phyloP scores from a whole-genome alignment of 2,888 invertebrate genomes.

The Drosophila peninsularis region DNA sequence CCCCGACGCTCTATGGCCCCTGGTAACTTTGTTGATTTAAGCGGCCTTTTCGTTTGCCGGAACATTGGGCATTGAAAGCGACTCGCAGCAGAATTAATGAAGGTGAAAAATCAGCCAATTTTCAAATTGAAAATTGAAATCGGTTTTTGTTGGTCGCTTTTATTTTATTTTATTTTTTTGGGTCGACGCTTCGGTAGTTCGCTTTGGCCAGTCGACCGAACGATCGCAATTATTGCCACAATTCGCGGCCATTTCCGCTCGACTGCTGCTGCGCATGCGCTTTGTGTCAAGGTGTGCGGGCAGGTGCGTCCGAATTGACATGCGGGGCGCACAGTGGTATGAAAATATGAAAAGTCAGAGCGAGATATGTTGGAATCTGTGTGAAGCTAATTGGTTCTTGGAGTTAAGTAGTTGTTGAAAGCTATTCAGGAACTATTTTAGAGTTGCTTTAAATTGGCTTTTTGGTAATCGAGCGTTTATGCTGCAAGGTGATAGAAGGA shows the following conservation, averaged over 20 bases:
- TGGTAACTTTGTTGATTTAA: conserved; percentile 56
- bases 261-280: conserved; percentile 27
- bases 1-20: not conserved
- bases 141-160: conserved; percentile 27
- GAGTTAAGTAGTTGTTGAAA: no score
- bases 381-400: not conserved
- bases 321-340: conserved; percentile 34
- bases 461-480: no score
- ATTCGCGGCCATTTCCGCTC: conserved; percentile 72
- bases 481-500: no score
- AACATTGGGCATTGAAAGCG: conserved; percentile 27
- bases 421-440: not conserved
- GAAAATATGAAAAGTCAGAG: not conserved
- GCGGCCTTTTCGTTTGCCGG: conserved; percentile 52
- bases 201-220: conserved; percentile 27
- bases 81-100: conserved; percentile 51
- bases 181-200: conserved; percentile 7
- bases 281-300: not conserved
- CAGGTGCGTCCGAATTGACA: conserved; percentile 22
- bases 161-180: conserved; percentile 17
- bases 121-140: conserved; percentile 37
- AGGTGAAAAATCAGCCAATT: conserved; percentile 46
- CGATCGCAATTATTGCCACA: conserved; percentile 63
- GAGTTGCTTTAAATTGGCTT: not conserved
- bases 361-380: not conserved